A percentile compares a stretch with the other conserved stretches of the same genome.
Evolutionary conservation across 1,140 invertebrate genomes (phyloP).

Genomic region (Sminthurinus signatus): DNA sequence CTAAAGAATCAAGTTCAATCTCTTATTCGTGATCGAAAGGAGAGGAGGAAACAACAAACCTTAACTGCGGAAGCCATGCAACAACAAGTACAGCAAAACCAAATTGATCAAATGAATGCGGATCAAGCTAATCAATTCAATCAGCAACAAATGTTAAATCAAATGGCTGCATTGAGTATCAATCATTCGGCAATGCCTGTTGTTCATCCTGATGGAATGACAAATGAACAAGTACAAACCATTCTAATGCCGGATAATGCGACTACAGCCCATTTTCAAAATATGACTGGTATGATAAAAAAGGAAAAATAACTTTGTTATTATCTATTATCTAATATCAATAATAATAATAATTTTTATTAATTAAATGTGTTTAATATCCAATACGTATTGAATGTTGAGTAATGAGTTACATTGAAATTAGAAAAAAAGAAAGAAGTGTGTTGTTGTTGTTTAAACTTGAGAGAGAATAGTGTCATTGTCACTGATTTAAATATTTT

Average conservation of each 20-base stretch:
- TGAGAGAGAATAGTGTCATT: no score
- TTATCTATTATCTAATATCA: no score
- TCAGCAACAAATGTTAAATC: conserved; percentile 22
- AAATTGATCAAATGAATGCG: conserved; percentile 21
- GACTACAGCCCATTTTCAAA: no score
- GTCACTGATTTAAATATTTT: no score
- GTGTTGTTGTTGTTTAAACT: no score
- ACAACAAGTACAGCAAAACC: conserved; percentile 5
- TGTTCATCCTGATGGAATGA: conserved; percentile 14
- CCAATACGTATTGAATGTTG: no score
- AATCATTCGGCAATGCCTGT: conserved; percentile 3
- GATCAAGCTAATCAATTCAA: not conserved
- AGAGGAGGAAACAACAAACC: conserved; percentile 50
- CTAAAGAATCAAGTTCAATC: conserved; percentile 71
- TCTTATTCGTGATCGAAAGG: conserved; percentile 58
- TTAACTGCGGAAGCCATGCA: conserved; percentile 27
- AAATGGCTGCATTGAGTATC: conserved; percentile 9
- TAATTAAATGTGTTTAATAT: no score
- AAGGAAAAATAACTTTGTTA: no score
- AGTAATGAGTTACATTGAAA: no score
- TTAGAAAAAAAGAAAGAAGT: no score
- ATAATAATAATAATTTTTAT: no score
- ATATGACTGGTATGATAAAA: no score
- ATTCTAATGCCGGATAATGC: conserved; percentile 8
- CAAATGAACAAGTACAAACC: conserved; percentile 23